Base-by-base conservation (phyloP, 2,888 invertebrate genomes). In the Pseudeuparius sepicola region DNA sequence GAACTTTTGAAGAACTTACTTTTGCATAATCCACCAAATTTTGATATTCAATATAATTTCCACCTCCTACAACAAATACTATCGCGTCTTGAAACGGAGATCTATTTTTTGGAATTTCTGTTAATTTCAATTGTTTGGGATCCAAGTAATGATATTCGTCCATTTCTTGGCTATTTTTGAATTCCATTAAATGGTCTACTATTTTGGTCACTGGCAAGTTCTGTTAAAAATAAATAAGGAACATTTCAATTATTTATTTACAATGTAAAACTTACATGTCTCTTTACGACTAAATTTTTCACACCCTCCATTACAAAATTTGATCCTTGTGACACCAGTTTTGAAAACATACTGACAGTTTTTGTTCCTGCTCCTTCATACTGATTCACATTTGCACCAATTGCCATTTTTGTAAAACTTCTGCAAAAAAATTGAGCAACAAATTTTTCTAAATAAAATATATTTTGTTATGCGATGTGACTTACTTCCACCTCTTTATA, bases 221-320 rank as follows among this genome's bases (percentile, higher is more conserved):
- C 89, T 90, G 50, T 14, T 61, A 56, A 27, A 39, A 45, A 43
- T 29, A 45, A 41, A 35, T 18, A n/a, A n/a, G n/a, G n/a, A n/a
- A n/a, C n/a, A n/a, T n/a, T n/a, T n/a, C n/a, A n/a, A n/a, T n/a
- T n/a, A n/a, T n/a, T n/a, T n/a, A n/a, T n/a, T n/a, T n/a, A n/a
- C n/a, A n/a, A n/a, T n/a, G n/a, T n/a, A n/a, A 7, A 7, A 73
- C 80, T 75, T 61, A 88, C 89, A 66, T 98, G 96, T 67, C 88
- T 82, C 64, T 98, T 98, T 5, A 98, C 89, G 11, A 97, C 97
- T 52, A 98, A 75, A 70, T 98, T 99, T 64, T 96, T 93, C 1
- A 97, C 96, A 20, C 96, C 98, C 64, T 99, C 98, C 96, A 98
- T 98, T 1, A 98, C 94, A 61, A 98, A 96, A 18, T 90, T 89